These are phyloP conservation scores for Megalurothrips usitatus DNA, from an alignment of 2,888 invertebrate genomes.

Conservation along the genomic window DNA sequence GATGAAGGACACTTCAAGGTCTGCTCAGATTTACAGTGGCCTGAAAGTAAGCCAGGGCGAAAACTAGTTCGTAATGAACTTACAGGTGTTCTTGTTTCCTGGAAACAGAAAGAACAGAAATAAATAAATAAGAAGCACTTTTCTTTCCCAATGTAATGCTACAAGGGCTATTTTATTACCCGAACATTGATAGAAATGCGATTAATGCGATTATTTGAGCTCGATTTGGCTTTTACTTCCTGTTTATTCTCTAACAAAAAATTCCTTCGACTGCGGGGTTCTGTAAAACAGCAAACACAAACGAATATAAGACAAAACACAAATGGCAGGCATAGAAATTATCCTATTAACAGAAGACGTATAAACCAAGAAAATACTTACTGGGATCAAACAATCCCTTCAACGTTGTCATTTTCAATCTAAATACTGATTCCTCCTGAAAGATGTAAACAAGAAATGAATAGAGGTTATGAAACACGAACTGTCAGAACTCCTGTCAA, in stretches of 20 bases:
- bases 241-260: background rate
- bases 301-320: background rate
- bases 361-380: background rate
- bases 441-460: background rate
- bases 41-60: no score
- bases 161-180: background rate
- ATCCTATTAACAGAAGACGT: background rate
- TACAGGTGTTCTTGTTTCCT: background rate
- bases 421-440: background rate
- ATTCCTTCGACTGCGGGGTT: background rate
- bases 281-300: no score
- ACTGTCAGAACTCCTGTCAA: background rate
- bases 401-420: background rate
- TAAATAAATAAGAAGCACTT: background rate
- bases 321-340: background rate
- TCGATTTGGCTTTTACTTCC: background rate
- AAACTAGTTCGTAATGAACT: background rate
- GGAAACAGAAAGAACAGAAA: background rate
- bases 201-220: background rate
- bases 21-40: no score
- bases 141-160: background rate
- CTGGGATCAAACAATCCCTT: constrained; percentile 4
- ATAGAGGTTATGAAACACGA: background rate
- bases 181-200: background rate
- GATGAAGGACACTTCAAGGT: background rate